Evolutionary conservation across 2,797 vertebrate genomes (phyloP), one percentile per base, ranked within the genome.

Genomic region (Pantherophis vulpinus): DNA sequence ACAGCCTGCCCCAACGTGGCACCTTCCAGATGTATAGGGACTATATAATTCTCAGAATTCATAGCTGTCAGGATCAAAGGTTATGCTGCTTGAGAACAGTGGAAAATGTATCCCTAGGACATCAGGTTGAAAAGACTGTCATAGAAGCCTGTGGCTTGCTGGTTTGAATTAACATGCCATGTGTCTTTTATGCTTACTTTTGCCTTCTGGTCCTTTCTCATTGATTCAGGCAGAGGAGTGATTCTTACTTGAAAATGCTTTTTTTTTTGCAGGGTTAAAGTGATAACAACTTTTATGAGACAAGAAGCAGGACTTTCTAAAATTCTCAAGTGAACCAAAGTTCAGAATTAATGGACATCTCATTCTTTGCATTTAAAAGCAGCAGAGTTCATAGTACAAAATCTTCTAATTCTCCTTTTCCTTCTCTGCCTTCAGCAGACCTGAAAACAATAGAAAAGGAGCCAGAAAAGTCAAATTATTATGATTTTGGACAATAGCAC

Each of bases 331-430:
- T 90, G 47, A 51, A 70, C 29, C 54, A 89, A 59, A 23, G 12
- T 89, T 97, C 91, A 93, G 91, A 97, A 96, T 96, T 96, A 95
- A 97, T 93, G 89, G 91, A 91, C 13, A 55, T 86, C 89, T 20
- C 95, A 66, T 94, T 93, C 94, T 93, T 94, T 10, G 63, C 66
- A 79, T 6, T 83, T 96, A 86, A 96, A 93, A 94, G 4, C 63
- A 93, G 91, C 87, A 56, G 25, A 91, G 86, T 42, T 51, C 86
- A 60, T 93, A 58, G 54, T 92, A 42, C 0, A 5, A 42, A 32
- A 93, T 56, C 93, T 93, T 92, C 92, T 95, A 1, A 91, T 91
- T 95, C 0, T 92, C 90, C 42, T 95, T 91, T 88, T 92, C 94
- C 91, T 90, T 37, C 23, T 20, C 47, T 70, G 42, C 58, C 92